A percentile compares a stretch with the other conserved stretches of the same genome.
These are phyloP conservation scores for Steinernema hermaphroditum DNA, from an alignment of 2,888 invertebrate species.

Conservation along the genomic window DNA sequence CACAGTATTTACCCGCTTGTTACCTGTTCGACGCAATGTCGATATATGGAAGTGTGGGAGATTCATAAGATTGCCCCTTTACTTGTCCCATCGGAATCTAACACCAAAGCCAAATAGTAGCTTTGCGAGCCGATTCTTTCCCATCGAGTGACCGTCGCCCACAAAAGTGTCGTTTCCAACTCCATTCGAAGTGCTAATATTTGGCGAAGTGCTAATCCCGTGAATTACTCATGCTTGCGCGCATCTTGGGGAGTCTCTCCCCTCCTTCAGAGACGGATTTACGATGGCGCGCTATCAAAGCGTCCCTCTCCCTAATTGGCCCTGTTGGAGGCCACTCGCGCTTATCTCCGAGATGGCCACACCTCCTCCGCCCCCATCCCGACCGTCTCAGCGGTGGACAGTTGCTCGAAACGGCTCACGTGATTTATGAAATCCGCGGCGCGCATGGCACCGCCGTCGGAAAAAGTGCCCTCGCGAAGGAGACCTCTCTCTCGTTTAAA, in stretches of 20 bases:
- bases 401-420: constrained; percentile 3
- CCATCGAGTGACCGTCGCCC: no score
- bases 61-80: no score
- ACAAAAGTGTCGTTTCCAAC: background rate
- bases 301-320: background rate
- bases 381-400: background rate
- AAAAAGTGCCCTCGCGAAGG: background rate
- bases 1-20: no score
- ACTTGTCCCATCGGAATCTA: no score
- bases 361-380: background rate
- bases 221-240: background rate
- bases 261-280: background rate
- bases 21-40: no score
- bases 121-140: no score
- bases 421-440: constrained; percentile 20
- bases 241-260: background rate
- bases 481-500: constrained; percentile 10
- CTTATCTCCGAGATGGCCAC: background rate
- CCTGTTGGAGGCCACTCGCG: background rate
- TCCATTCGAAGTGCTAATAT: background rate
- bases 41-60: no score
- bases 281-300: background rate
- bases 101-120: no score
- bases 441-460: background rate
- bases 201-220: background rate